phyloP scores from a whole-genome alignment of 2,797 vertebrate species.

The Arvicola amphibius region DNA sequence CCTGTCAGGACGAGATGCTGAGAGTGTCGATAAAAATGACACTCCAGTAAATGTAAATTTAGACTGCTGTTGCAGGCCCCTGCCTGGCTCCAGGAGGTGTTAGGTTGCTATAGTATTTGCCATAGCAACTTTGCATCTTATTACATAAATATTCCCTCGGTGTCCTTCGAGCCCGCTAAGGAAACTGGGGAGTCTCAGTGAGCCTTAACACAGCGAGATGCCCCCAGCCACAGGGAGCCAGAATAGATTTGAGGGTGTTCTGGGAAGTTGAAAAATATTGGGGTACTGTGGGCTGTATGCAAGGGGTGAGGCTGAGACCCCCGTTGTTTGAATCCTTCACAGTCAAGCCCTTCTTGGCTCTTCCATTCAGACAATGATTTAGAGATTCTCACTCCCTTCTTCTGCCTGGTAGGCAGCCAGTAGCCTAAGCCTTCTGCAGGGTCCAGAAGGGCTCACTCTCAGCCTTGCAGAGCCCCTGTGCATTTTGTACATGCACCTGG shows the following conservation, averaged over 20 bases:
- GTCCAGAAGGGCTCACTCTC: background rate
- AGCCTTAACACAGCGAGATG: conserved; percentile 87
- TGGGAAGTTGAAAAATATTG: conserved; percentile 71
- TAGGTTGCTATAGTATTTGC: conserved; percentile 90
- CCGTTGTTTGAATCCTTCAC: background rate
- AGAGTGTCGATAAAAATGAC: conserved; percentile 89
- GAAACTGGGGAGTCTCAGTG: conserved; percentile 88
- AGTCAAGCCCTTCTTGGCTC: conserved; percentile 66
- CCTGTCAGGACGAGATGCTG: conserved; percentile 88
- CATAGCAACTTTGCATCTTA: conserved; percentile 91
- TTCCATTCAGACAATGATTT: conserved; percentile 48
- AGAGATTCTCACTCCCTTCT: background rate
- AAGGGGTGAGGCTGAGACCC: background rate
- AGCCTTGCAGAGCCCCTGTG: background rate
- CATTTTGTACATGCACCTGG: background rate
- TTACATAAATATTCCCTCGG: conserved; percentile 89
- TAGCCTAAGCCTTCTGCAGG: background rate
- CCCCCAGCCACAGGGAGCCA: conserved; percentile 82
- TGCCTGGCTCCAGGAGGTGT: conserved; percentile 88
- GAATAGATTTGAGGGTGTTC: conserved; percentile 85
- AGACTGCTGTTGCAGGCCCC: conserved; percentile 90
- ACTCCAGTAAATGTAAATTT: conserved; percentile 91
- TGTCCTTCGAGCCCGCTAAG: conserved; percentile 88
- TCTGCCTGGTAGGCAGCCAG: conserved; percentile 55
- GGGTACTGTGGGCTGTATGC: conserved; percentile 37